Base-by-base conservation (phyloP, 2,797 vertebrate species). In the Microctenopoma lineatum region DNA sequence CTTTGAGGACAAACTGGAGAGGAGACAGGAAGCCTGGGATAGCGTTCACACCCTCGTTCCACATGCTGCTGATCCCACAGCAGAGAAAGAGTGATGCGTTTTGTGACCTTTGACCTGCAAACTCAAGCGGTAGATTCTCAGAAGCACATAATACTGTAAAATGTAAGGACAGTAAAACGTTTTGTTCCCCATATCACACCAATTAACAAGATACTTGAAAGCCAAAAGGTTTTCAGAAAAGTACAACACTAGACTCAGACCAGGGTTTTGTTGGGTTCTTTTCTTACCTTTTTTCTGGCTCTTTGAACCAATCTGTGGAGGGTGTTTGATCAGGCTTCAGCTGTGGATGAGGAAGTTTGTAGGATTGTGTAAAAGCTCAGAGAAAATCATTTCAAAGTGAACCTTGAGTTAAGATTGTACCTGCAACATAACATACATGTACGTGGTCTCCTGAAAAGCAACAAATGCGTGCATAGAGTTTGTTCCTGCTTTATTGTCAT, bases 21-120 rank as follows among this genome's bases (percentile, higher is more conserved):
- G 65, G 59, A 77, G 71, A 76, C 77, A 82, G 76, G 73, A 82
- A 69, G 66, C 72, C 39, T 34, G 7, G 58, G 57, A 54, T 67
- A 59, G 59, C 59, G 62, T 59, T 83, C 50, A 69, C 26, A 4
- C 63, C 66, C n/a, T 32, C 39, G 34, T 76, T 76, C 59, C 79
- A 72, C 74, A 70, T 52, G 42, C 36, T 2, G 2, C 56, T 57
- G 59, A 70, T 59, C 57, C 55, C 32, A 29, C 39, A 50, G 41
- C 72, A 62, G 56, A 52, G 66, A 75, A 52, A 71, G 26, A 34
- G 64, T 1, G 18, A 66, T 53, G 71, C 55, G 18, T 75, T 70
- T 66, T 59, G 57, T 71, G 70, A 77, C 69, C 77, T 70, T 12
- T 61, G 50, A 81, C 63, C 63, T 61, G n/a, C 25, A 41, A 34